A percentile compares a stretch with the other conserved stretches of the same genome.
Conservation (phyloP, 92 coral and sea anemone genomes). For the Paragorgia papillata region DNA sequence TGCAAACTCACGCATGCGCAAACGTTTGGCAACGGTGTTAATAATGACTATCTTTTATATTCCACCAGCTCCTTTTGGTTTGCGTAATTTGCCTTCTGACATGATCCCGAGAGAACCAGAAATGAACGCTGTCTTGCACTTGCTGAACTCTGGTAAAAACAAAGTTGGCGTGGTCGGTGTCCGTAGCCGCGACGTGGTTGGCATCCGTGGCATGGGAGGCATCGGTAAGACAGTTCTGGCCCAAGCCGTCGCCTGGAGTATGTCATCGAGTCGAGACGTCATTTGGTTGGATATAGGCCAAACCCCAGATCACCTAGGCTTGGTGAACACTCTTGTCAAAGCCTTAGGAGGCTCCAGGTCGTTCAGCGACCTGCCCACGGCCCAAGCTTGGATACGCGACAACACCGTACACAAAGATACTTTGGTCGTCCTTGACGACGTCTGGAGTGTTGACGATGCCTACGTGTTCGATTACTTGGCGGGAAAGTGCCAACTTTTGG, state of each 20-base stretch:
- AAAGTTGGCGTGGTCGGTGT: constrained; percentile 65
- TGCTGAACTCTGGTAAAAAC: constrained; percentile 48
- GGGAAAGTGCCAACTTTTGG: constrained; percentile 61
- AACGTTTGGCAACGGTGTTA: too few species aligned
- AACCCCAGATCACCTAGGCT: constrained; percentile 55
- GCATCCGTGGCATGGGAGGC: constrained; percentile 71
- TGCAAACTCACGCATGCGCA: too few species aligned
- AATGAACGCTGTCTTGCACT: constrained; percentile 42
- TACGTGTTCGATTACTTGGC: constrained; percentile 53
- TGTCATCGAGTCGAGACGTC: constrained; percentile 55
- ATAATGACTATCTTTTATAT: background rate
- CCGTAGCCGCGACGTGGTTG: constrained; percentile 55
- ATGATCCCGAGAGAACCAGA: constrained; percentile 49
- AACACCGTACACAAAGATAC: constrained; percentile 47
- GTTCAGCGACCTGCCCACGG: constrained; percentile 50
- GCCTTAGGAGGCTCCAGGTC: constrained; percentile 47
- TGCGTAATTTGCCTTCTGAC: constrained; percentile 60
- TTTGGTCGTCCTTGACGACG: constrained; percentile 65
- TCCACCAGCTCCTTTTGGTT: constrained; percentile 49
- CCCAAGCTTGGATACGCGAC: constrained; percentile 58
- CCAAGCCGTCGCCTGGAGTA: constrained; percentile 64
- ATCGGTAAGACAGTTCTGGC: constrained; percentile 70
- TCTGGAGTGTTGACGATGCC: constrained; percentile 67
- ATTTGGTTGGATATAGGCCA: constrained; percentile 66
- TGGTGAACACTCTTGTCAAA: constrained; percentile 53